Conservation (phyloP, 2,113 vertebrate species). For the Aptenodytes patagonicus region DNA sequence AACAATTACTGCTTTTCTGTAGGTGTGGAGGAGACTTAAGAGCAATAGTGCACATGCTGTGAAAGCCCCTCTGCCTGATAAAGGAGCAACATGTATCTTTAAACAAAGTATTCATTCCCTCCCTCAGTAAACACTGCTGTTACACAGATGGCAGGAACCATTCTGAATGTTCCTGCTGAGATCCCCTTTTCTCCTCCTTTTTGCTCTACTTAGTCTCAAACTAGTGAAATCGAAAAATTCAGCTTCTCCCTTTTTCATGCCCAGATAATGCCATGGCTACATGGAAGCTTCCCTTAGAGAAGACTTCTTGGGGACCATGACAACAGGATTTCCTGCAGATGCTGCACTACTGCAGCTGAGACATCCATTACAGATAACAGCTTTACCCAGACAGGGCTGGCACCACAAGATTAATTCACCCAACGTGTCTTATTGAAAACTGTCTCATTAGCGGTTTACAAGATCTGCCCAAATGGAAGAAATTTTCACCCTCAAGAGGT, state of each 20-base stretch:
- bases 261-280: not conserved
- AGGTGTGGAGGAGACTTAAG: not conserved
- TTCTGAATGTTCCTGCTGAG: not conserved
- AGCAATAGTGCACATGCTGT: not conserved
- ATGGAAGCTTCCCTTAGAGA: not conserved
- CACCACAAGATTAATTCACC: not conserved
- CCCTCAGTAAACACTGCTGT: not conserved
- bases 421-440: not conserved
- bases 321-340: not conserved
- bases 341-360: not conserved
- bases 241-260: not conserved
- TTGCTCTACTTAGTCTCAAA: not conserved
- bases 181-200: not conserved
- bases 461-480: not conserved
- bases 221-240: not conserved
- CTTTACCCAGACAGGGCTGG: not conserved
- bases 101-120: not conserved
- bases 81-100: not conserved
- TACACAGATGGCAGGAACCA: not conserved
- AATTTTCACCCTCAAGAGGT: not conserved
- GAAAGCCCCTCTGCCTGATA: not conserved
- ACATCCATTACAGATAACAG: not conserved
- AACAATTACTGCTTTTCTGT: not conserved
- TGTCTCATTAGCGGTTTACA: not conserved
- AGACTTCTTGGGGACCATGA: not conserved